These are phyloP conservation scores for Petrophora chlorosata DNA, from an alignment of 2,888 invertebrate genomes.

Conservation along the genomic window DNA sequence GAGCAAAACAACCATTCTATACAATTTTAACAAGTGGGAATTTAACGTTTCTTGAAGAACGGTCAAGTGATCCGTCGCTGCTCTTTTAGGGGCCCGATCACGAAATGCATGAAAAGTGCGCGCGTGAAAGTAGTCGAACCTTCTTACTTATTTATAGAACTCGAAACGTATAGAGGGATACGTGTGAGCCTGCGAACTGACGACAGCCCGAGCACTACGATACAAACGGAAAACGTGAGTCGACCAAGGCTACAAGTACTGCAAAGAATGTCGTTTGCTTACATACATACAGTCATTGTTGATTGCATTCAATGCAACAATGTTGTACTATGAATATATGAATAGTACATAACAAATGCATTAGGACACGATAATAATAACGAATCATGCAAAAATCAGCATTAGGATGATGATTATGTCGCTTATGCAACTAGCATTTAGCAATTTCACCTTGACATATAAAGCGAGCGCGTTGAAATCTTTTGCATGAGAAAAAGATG, in stretches of 20 bases:
- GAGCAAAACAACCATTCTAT: slow-evolving; percentile 10
- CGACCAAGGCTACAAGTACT: slow-evolving; percentile 15
- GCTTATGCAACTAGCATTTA: slow-evolving; percentile 6
- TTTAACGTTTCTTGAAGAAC: slow-evolving; percentile 23
- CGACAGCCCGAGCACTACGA: slow-evolving; percentile 1
- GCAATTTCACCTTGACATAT: slow-evolving; percentile 22
- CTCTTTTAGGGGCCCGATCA: slow-evolving; percentile 25
- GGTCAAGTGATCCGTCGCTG: slow-evolving; percentile 23
- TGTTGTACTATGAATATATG: not conserved
- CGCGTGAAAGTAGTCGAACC: slow-evolving; percentile 27
- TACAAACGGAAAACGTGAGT: slow-evolving; percentile 9
- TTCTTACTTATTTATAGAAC: slow-evolving; percentile 29
- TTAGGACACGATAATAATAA: slow-evolving; percentile 3
- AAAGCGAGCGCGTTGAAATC: slow-evolving; percentile 18
- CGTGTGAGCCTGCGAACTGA: not conserved
- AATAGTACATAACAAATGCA: not conserved
- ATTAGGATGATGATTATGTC: slow-evolving; percentile 7
- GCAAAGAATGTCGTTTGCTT: slow-evolving; percentile 13
- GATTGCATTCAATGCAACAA: not conserved
- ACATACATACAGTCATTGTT: not conserved
- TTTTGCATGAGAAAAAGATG: slow-evolving; percentile 14
- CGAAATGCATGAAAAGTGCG: slow-evolving; percentile 27
- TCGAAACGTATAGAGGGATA: slow-evolving; percentile 18
- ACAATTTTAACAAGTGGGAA: slow-evolving; percentile 26
- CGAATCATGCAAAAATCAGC: slow-evolving; percentile 5